Base-by-base conservation (phyloP, 2,797 vertebrate species). In the Tolypeutes matacus region DNA sequence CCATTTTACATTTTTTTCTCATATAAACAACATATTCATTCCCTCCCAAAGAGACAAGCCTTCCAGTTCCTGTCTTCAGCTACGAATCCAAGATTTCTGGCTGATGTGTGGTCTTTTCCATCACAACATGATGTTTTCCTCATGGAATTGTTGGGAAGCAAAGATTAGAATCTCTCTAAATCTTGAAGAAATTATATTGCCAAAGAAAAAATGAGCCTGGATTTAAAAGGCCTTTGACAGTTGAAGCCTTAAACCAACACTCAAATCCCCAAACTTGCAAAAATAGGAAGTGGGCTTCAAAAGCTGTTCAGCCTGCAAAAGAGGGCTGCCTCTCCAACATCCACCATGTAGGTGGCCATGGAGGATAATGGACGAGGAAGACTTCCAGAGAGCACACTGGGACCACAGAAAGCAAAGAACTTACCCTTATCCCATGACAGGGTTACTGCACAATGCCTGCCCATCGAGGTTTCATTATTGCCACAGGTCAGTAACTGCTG, bases 131-230 rank as follows among this genome's bases (percentile, higher is more conserved):
- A n/a, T 49, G 49, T 86, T 67, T 46, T 36, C 36, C 49, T 93
- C 53, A 31, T 27, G 46, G 42, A 72, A 92, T 58, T 92, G 39
- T n/a, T 72, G 36, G 39, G 70, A 91, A 77, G 36, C 36, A 84
- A 86, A 93, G 70, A 88, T 42, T 18, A 72, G 36, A 76, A 39
- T 39, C 15, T 86, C 81, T 87, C 76, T 82, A 76, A 62, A 17
- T 62, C 69, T 92, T 75, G 56, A 69, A 20, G 60, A 42, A 86
- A 67, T 75, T 25, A 53, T 29, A 65, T 39, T 65, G 78, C 31
- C 80, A 89, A 78, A 77, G 34, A 62, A 86, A 69, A 15, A 91
- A 39, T 14, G n/a, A 75, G 67, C n/a, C 60, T 69, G 69, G 36
- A 75, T 53, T 78, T 75, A 82, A 93, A 70, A 72, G 70, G 31